Conservation (phyloP, 1,140 invertebrate species). For the Chironomus tepperi region DNA sequence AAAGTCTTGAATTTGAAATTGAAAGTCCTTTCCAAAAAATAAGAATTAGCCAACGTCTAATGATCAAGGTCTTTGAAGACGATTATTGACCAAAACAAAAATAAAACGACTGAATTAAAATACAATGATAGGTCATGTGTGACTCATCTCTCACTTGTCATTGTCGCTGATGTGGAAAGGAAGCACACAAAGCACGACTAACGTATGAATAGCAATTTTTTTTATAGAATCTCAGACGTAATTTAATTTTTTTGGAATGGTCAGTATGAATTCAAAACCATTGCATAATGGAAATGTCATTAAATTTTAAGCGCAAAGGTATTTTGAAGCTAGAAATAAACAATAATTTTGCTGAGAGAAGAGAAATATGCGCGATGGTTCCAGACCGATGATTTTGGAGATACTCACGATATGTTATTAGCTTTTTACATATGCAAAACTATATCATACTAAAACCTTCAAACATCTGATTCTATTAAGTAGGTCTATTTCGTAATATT, state of each 20-base stretch:
- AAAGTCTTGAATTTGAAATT: background rate
- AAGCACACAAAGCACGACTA: background rate
- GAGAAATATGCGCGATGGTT: background rate
- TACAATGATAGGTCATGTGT: conserved; percentile 7
- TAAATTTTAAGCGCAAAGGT: background rate
- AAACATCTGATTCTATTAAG: no score
- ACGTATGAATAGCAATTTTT: background rate
- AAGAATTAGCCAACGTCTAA: no score
- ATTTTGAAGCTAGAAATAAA: background rate
- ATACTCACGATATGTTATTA: conserved; percentile 4
- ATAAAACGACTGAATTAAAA: background rate
- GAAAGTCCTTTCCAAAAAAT: background rate
- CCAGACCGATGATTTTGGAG: background rate
- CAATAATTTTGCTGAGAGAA: background rate
- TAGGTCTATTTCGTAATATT: no score
- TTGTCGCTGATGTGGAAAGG: background rate
- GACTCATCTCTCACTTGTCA: conserved; percentile 11
- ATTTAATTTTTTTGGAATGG: background rate
- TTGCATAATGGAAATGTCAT: conserved; percentile 7
- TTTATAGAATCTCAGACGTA: conserved; percentile 1
- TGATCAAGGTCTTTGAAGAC: background rate
- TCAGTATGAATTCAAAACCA: conserved; percentile 5
- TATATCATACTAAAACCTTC: background rate
- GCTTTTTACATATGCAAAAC: background rate
- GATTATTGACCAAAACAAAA: background rate